These are phyloP conservation scores for Selenia dentaria DNA, from an alignment of 2,888 invertebrate genomes.

Conservation along the genomic window DNA sequence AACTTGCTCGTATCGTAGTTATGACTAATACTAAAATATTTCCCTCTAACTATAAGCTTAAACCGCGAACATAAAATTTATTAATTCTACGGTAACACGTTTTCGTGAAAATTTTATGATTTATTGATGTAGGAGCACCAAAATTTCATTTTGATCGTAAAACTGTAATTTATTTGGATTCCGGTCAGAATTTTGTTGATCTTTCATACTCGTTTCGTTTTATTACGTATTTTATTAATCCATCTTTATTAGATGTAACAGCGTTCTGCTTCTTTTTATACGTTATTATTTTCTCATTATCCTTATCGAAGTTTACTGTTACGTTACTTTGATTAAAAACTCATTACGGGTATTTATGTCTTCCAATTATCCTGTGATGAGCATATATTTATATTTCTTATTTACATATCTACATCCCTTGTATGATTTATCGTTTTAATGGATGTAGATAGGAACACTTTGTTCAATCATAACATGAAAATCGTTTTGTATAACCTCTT, in stretches of 20 bases:
- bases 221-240: constrained; percentile 8
- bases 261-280: background rate
- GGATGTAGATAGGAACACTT: too few relatives aligned
- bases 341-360: too few relatives aligned
- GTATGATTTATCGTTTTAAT: too few relatives aligned
- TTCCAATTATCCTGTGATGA: too few relatives aligned
- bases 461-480: too few relatives aligned
- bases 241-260: constrained; percentile 2
- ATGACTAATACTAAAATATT: constrained; percentile 7
- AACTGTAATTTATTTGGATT: constrained; percentile 21
- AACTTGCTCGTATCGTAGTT: too few relatives aligned
- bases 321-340: background rate
- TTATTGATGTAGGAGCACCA: constrained; percentile 10
- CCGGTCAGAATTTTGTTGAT: constrained; percentile 12
- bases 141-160: constrained; percentile 25
- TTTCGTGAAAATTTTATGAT: constrained; percentile 19
- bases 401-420: too few relatives aligned
- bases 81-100: constrained; percentile 5
- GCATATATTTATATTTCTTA: too few relatives aligned
- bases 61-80: too few relatives aligned
- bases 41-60: constrained; percentile 3
- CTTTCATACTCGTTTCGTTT: constrained; percentile 7
- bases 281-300: background rate
- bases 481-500: too few relatives aligned
- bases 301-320: background rate